Evolutionary conservation across 2,113 vertebrate genomes (phyloP).

Genomic region (Scortum barcoo): DNA sequence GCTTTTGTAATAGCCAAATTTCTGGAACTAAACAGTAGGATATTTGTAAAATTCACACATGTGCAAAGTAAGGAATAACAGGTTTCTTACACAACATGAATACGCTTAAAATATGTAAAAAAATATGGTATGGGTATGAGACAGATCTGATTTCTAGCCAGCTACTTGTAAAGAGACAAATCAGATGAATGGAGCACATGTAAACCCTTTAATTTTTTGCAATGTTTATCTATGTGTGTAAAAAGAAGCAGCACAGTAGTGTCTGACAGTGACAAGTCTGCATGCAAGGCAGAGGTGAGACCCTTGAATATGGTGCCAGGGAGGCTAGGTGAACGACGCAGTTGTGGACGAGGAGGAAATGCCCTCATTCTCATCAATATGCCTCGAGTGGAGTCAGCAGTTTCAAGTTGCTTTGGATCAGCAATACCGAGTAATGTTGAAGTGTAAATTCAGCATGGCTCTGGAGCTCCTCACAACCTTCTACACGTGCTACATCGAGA

Average conservation of each 20-base stretch:
- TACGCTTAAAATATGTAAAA: background rate
- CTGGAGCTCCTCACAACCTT: slow-evolving; percentile 21
- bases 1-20: background rate
- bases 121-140: background rate
- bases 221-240: too few species aligned
- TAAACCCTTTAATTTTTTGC: background rate
- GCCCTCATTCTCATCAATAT: slow-evolving; percentile 39
- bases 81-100: background rate
- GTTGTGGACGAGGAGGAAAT: slow-evolving; percentile 22
- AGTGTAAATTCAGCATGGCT: slow-evolving; percentile 31
- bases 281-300: background rate
- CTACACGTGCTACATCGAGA: slow-evolving; percentile 42
- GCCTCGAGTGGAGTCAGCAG: slow-evolving; percentile 41
- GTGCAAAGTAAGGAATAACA: background rate
- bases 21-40: background rate
- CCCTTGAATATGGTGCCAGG: background rate
- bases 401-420: slow-evolving; percentile 53
- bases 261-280: background rate
- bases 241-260: background rate
- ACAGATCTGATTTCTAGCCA: too few species aligned
- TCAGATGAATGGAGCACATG: background rate
- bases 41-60: background rate
- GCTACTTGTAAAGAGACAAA: background rate
- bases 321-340: slow-evolving; percentile 1
- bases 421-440: slow-evolving; percentile 44